Evolutionary conservation across 64 coral and sea anemone genomes (phyloP), one percentile per base, ranked within the genome.

Genomic region (Catalaphyllia jardinei): DNA sequence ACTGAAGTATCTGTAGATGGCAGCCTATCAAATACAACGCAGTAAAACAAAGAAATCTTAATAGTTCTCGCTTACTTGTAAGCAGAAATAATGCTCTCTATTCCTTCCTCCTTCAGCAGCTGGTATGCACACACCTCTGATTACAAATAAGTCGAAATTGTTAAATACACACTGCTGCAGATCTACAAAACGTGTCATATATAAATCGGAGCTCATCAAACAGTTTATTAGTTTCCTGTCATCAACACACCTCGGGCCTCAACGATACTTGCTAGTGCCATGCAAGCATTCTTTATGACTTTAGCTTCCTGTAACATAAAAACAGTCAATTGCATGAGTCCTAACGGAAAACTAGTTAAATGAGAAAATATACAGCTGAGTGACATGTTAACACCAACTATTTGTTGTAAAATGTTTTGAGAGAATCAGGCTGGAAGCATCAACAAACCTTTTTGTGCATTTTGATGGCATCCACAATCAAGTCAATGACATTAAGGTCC

Each of bases 221-320:
- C 2, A 55, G 11, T 16, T 15, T n/a, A n/a, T n/a, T n/a, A n/a
- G n/a, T n/a, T n/a, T 42, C 33, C 12, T 31, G 25, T 20, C 25
- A 61, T 60, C 4, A 38, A 73, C 97, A 67, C 74, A 99, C 97
- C 97, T 88, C 89, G 85, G 31, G 93, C 97, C 83, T 99, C 97
- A 2, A 99, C 91, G 35, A 99, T 99, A 75, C 93, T 95, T 31
- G 97, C 97, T 18, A 99, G 59, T 8, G 97, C 97, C 97, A 99
- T 99, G 79, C 97, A 99, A 27, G 97, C 97, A 74, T 99, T 99
- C 50, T 99, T 99, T 30, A 99, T 86, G 17, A 99, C 91, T 64
- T 95, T 99, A 3, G 87, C 33, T 64, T 95, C 97, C 97, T 99
- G 76, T 0, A 83, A 85, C 79, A 71, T 6, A 52, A 28, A 25